These are phyloP conservation scores for Steromphala cineraria DNA, from an alignment of 2,888 invertebrate genomes.

Conservation along the genomic window DNA sequence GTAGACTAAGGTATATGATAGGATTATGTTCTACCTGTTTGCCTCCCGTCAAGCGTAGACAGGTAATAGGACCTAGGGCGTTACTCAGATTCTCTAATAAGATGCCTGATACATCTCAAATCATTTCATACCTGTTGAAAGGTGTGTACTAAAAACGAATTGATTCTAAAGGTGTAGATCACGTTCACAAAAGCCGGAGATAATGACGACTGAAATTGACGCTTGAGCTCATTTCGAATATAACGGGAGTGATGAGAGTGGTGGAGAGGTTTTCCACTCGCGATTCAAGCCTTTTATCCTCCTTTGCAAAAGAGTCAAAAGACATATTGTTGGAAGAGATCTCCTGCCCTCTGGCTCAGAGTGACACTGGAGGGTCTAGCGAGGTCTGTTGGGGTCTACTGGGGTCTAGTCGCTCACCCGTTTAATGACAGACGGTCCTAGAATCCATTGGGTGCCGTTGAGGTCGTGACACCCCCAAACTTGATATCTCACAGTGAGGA, in stretches of 20 bases:
- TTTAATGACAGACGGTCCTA: neutral
- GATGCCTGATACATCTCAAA: neutral
- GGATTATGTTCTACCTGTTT: neutral
- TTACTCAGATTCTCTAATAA: neutral
- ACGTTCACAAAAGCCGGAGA: neutral
- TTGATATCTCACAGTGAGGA: neutral
- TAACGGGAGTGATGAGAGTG: neutral
- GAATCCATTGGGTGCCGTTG: neutral
- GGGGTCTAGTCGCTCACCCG: neutral
- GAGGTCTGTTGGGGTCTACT: too few relatives aligned
- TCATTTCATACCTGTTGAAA: neutral
- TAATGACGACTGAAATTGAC: neutral
- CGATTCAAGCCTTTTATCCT: neutral
- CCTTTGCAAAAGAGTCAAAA: neutral
- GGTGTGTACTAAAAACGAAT: neutral
- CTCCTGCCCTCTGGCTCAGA: neutral
- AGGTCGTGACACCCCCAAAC: neutral
- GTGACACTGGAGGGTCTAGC: neutral
- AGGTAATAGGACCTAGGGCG: neutral
- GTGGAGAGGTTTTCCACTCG: neutral
- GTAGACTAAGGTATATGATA: neutral
- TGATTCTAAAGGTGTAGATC: neutral
- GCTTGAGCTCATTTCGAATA: neutral
- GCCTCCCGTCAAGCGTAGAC: neutral
- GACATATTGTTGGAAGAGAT: neutral